Base-by-base conservation (phyloP, 1,140 invertebrate genomes). In the Neuroterus valhalla region DNA sequence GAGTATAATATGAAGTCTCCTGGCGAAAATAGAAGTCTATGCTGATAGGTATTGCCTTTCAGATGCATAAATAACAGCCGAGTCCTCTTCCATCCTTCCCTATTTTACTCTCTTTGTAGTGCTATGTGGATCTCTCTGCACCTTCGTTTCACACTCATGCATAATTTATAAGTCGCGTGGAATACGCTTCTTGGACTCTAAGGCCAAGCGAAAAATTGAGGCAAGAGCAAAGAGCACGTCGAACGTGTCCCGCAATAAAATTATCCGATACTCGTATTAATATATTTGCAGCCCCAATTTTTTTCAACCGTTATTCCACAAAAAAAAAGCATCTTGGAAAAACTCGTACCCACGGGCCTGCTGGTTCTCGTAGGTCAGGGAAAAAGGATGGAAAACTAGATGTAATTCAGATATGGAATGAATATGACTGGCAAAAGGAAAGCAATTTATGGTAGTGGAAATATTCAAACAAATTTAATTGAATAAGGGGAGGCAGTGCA, bases 61-160 rank as follows among this genome's bases (percentile, higher is more conserved):
- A 42, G 23, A 21, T 68, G 42, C 74, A 71, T 71, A 68, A 71
- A 71, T 75, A 75, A 75, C 38, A 17, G 23, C 3, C 50, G 21
- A 50, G n/a, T 46, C 38, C 23, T 38, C 42, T 26, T 17, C 10
- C 42, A 62, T 66, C 62, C 23, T 66, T 46, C 21, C 43, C 55
- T 19, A 19, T 67, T 44, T 42, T 15, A 67, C 17, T 67, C 66
- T 46, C 44, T 69, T 62, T 26, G 68, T 69, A 45, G 21, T 23
- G 5, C 42, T 21, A 12, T 68, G 17, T 45, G 26, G 11, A 2
- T 62, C 55, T 62, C 26, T 62, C 55, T 1, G 52, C 19, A 62
- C 12, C 52, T 62, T 21, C 52, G 52, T 21, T 69, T n/a, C 21
- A 46, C 45, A 69, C 21, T 69, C 68, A 69, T 69, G 68, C 43